Evolutionary conservation across 2,797 vertebrate species (phyloP), one percentile per base, ranked within the genome.

Genomic region (Epinephelus malabaricus): DNA sequence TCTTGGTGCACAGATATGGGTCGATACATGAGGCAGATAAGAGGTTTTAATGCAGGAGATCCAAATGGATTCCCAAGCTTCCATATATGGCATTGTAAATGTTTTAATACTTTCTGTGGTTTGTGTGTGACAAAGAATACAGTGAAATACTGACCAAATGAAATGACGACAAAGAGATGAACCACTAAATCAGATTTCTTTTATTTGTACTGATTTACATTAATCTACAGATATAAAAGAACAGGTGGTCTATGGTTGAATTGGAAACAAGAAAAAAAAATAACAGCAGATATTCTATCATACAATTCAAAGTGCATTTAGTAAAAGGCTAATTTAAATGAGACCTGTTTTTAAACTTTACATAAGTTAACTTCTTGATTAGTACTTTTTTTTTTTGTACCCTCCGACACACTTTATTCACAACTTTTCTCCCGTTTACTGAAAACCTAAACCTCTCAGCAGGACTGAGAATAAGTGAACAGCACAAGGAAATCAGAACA

Each of bases 231-330:
- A 92, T 94, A 93, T 86, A 92, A 95, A 95, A 93, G 86, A 94
- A 94, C 85, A 85, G 80, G 88, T 87, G 88, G 68, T 78, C 76
- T 93, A 92, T 76, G 70, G 79, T 73, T 85, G 82, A 90, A 84
- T 27, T 81, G 58, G 84, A 92, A 91, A 92, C 79, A 81, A 82
- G 72, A 88, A 88, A 82, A 87, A 74, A 34, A 34, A 83, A 54
- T 19, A 91, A 91, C 82, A 91, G 77, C 82, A 88, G 83, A 94
- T 86, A 83, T 53, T 83, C 83, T 91, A 93, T 90, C 76, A 90
- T 93, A 94, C 90, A 94, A 96, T 96, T 96, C 94, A 97, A 97
- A 97, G 96, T 98, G 92, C 94, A 95, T 94, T 95, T 93, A 95
- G 93, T 93, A 93, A 94, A 93, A 94, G 91, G 86, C 86, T 92